Evolutionary conservation across 2,113 vertebrate genomes (phyloP).

Genomic region (Myotis lucifugus): DNA sequence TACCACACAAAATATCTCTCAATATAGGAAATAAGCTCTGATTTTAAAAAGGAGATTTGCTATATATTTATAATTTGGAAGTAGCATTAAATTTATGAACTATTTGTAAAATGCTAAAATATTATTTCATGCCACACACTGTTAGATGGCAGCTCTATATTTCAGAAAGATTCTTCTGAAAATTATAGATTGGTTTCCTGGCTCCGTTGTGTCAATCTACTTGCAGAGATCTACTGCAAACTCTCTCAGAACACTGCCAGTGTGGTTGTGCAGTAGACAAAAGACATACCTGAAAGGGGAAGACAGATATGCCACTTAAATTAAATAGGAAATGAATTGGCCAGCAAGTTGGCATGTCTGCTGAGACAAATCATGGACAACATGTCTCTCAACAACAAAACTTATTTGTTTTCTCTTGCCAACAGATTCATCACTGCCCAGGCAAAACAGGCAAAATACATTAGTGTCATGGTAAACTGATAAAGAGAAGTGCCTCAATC

Average conservation of each 20-base stretch:
- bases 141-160: conserved; percentile 52
- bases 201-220: conserved; percentile 67
- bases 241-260: conserved; percentile 83
- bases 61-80: conserved; percentile 54
- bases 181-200: conserved; percentile 69
- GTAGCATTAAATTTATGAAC: background rate
- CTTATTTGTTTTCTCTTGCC: conserved; percentile 93
- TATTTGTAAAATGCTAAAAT: conserved; percentile 11
- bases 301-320: conserved; percentile 95
- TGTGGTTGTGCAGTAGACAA: conserved; percentile 88
- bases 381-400: conserved; percentile 93
- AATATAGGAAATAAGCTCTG: background rate
- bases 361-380: conserved; percentile 97
- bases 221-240: conserved; percentile 82
- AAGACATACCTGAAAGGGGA: conserved; percentile 91
- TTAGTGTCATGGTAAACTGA: conserved; percentile 99
- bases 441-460: conserved; percentile 98
- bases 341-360: conserved; percentile 93
- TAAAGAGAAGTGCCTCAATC: conserved; percentile 95
- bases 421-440: conserved; percentile 97
- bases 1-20: background rate
- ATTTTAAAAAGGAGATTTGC: conserved; percentile 42
- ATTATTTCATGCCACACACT: background rate
- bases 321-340: conserved; percentile 94
- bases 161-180: conserved; percentile 59